phyloP scores from a whole-genome alignment of 2,888 invertebrate species.

The Globia sparganii region DNA sequence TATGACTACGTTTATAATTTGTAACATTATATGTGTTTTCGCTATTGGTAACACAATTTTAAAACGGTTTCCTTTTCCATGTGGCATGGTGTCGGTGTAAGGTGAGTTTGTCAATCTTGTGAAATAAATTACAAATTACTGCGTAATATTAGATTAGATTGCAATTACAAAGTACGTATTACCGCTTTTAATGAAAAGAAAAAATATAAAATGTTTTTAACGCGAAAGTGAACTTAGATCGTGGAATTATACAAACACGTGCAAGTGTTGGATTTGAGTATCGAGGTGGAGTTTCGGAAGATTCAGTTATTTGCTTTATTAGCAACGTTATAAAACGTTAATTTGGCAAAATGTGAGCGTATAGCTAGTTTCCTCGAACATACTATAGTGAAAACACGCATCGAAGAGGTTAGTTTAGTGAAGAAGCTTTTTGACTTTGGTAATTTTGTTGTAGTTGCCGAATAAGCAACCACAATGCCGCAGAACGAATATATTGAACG shows the following conservation, averaged over 20 bases:
- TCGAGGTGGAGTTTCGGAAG: slow-evolving; percentile 40
- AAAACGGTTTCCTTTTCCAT: slow-evolving; percentile 83
- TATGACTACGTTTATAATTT: slow-evolving; percentile 8
- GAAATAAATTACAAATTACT: slow-evolving; percentile 71
- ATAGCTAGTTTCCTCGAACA: not conserved
- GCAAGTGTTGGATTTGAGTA: slow-evolving; percentile 40
- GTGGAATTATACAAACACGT: slow-evolving; percentile 55
- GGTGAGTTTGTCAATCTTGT: slow-evolving; percentile 82
- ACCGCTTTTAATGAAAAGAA: slow-evolving; percentile 22
- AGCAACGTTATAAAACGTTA: not conserved
- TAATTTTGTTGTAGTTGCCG: slow-evolving; percentile 90
- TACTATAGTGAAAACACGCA: slow-evolving; percentile 29
- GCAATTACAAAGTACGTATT: slow-evolving; percentile 34
- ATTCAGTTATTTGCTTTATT: slow-evolving; percentile 6
- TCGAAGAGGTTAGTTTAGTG: slow-evolving; percentile 59
- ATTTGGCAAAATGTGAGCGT: not conserved
- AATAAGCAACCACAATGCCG: slow-evolving; percentile 94
- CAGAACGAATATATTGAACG: slow-evolving; percentile 99
- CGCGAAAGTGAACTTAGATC: slow-evolving; percentile 24
- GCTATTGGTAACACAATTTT: slow-evolving; percentile 38
- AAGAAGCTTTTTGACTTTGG: slow-evolving; percentile 73
- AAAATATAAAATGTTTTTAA: slow-evolving; percentile 3
- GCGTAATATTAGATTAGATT: slow-evolving; percentile 62
- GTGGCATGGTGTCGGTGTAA: slow-evolving; percentile 90
- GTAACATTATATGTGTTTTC: slow-evolving; percentile 21